Evolutionary conservation across 2,797 vertebrate species (phyloP).

Genomic region (Otolemur crassicaudatus): DNA sequence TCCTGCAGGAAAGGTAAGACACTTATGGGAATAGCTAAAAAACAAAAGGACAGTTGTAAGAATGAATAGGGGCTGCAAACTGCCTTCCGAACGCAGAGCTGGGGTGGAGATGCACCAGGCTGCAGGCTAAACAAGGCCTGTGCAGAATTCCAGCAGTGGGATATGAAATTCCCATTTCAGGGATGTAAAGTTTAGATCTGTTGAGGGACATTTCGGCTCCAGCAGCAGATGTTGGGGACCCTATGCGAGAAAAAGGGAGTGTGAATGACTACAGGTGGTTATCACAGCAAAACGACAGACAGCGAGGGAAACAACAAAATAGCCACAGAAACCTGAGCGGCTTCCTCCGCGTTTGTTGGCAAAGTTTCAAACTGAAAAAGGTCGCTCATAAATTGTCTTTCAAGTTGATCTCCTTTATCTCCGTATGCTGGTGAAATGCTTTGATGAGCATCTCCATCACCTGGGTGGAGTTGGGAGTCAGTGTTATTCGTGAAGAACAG

Average conservation of each 20-base stretch:
- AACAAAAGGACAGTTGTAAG: neutral
- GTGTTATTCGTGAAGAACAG: conserved; percentile 53
- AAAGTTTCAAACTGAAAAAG: conserved; percentile 72
- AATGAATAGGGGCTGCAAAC: neutral
- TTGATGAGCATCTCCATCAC: conserved; percentile 42
- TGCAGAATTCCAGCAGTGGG: conserved; percentile 67
- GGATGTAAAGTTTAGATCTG: conserved; percentile 66
- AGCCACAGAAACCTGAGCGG: conserved; percentile 68
- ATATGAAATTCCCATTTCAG: conserved; percentile 76
- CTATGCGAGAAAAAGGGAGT: conserved; percentile 62
- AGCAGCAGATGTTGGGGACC: conserved; percentile 74
- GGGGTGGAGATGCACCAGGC: neutral
- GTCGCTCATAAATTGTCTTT: conserved; percentile 75
- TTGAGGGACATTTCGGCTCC: conserved; percentile 67
- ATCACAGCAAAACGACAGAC: conserved; percentile 77
- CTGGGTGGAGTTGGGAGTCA: conserved; percentile 55
- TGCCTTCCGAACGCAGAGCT: neutral
- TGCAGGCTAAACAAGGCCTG: conserved; percentile 50
- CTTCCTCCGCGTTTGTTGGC: conserved; percentile 60
- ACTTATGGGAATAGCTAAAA: neutral
- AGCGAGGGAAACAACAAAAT: conserved; percentile 43
- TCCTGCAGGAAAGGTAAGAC: conserved; percentile 29
- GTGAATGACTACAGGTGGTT: conserved; percentile 81
- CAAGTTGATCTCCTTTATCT: conserved; percentile 67
- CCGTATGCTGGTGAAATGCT: conserved; percentile 35